Percentiles rank a stretch among this genome's conserved stretches.
phyloP scores from a whole-genome alignment of 2,113 vertebrate genomes.

The Pelusios castaneus region DNA sequence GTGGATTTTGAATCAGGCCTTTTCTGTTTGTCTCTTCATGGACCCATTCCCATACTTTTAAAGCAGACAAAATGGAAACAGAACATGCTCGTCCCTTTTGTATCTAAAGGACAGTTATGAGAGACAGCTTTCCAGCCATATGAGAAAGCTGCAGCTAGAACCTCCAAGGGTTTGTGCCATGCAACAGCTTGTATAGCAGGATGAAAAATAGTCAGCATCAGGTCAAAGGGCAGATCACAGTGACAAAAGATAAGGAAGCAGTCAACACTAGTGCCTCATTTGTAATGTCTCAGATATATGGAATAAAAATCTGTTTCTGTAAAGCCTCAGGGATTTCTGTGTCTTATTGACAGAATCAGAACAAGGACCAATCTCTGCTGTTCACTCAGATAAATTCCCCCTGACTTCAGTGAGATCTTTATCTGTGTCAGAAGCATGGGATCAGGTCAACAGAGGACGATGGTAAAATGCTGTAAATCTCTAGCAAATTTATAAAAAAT shows the following conservation, averaged over 20 bases:
- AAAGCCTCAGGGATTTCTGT: not conserved
- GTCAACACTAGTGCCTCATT: not conserved
- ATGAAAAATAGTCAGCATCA: not conserved
- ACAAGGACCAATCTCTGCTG: not conserved
- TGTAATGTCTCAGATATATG: not conserved
- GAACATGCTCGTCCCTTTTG: not conserved
- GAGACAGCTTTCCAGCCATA: not conserved
- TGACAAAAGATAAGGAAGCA: not conserved
- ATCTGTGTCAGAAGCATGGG: not conserved
- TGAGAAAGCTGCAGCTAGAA: not conserved
- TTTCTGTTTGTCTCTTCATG: not conserved
- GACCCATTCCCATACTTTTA: not conserved
- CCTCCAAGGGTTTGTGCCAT: not conserved
- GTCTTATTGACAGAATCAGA: not conserved
- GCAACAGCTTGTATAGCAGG: not conserved
- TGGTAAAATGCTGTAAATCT: not conserved
- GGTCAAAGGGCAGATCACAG: not conserved
- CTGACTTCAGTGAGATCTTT: not conserved
- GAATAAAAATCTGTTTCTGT: not conserved
- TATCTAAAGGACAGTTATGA: not conserved
- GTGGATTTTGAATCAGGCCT: not conserved
- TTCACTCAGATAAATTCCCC: slow-evolving; percentile 17
- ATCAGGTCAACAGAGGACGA: not conserved
- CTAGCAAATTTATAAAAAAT: not conserved
- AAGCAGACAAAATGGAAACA: not conserved